Conservation (phyloP, 1,140 invertebrate species). For the Sipha flava region DNA sequence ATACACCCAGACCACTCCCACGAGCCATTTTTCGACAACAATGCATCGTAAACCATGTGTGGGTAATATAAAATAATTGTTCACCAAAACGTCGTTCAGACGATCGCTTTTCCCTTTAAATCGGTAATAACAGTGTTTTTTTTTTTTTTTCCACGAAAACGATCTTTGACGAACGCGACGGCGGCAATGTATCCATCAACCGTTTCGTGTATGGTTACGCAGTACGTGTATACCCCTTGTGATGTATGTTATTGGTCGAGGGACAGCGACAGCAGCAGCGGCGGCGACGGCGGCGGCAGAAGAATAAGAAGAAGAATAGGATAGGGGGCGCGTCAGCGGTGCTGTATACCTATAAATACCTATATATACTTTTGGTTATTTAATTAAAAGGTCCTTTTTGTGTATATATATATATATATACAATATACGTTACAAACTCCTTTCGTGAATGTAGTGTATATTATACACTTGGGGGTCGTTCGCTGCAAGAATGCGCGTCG, state of each 20-base stretch:
- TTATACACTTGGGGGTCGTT: background rate
- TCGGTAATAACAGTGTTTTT: slow-evolving; percentile 16
- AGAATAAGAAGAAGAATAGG: background rate
- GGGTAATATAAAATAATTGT: background rate
- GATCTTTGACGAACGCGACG: background rate
- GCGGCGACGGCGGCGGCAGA: background rate
- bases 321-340: background rate
- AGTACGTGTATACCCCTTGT: background rate
- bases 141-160: slow-evolving; percentile 3
- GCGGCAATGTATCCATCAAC: background rate
- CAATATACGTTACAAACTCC: no score
- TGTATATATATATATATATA: no score
- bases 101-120: background rate
- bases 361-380: slow-evolving; percentile 1
- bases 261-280: background rate
- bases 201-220: background rate
- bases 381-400: slow-evolving; percentile 21
- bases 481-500: background rate
- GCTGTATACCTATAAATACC: background rate
- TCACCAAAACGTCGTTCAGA: background rate
- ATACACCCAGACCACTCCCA: background rate
- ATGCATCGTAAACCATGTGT: no score
- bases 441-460: no score
- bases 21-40: background rate
- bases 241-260: no score